Evolutionary conservation across 2,888 invertebrate species (phyloP).

Genomic region (Phortica okadai): DNA sequence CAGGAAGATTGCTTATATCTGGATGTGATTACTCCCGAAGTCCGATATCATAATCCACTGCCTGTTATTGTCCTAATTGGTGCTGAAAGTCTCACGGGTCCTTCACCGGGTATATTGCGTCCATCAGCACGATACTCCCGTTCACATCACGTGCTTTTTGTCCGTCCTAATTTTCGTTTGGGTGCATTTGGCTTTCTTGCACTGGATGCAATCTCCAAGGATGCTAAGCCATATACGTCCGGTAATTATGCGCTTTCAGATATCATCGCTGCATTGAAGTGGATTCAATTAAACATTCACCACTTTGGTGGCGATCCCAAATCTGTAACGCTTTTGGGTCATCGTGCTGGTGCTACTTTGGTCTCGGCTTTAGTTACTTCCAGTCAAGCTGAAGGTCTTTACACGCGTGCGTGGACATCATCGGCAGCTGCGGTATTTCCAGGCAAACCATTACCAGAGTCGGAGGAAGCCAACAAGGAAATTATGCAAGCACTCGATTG

Average conservation of each 20-base stretch:
- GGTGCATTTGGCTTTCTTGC: constrained; percentile 90
- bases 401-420: constrained; percentile 87
- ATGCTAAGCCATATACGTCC: constrained; percentile 84
- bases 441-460: constrained; percentile 80
- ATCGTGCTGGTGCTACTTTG: constrained; percentile 90
- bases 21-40: constrained; percentile 89
- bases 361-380: constrained; percentile 84
- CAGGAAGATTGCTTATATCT: constrained; percentile 89
- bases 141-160: constrained; percentile 88
- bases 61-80: constrained; percentile 91
- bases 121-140: constrained; percentile 87
- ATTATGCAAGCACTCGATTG: constrained; percentile 81
- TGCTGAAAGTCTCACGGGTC: constrained; percentile 86
- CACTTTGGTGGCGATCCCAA: constrained; percentile 89
- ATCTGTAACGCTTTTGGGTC: constrained; percentile 89
- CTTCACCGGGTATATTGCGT: constrained; percentile 83
- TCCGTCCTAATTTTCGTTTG: constrained; percentile 90
- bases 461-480: constrained; percentile 80
- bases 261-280: constrained; percentile 84
- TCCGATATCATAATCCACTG: constrained; percentile 86
- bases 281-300: constrained; percentile 88
- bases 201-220: constrained; percentile 82
- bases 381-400: constrained; percentile 81
- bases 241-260: constrained; percentile 93
- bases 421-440: constrained; percentile 87